A percentile compares a stretch with the other conserved stretches of the same genome.
These are phyloP conservation scores for Drosophila kurseongensis DNA, from an alignment of 1,140 invertebrate species.

Conservation along the genomic window DNA sequence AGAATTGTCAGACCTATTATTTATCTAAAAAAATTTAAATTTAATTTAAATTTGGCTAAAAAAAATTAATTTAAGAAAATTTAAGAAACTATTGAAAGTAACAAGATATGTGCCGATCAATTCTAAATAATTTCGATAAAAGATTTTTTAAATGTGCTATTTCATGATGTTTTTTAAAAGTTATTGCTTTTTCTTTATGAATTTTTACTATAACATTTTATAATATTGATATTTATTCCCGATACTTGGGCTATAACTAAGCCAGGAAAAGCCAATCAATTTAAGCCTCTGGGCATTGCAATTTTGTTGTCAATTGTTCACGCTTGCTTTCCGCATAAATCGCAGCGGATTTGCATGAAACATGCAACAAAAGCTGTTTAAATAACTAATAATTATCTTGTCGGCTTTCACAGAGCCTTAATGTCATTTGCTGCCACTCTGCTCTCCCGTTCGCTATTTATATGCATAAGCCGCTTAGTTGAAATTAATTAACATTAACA, in stretches of 20 bases:
- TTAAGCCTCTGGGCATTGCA: conserved; percentile 52
- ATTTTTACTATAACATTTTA: background rate
- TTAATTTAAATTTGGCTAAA: no score
- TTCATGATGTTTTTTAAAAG: no score
- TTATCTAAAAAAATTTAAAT: no score
- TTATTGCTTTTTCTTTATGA: background rate
- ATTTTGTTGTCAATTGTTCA: conserved; percentile 59
- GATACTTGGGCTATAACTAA: background rate
- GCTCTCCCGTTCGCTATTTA: conserved; percentile 56
- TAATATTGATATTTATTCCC: no score
- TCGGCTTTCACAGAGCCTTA: conserved; percentile 55
- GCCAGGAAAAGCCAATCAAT: conserved; percentile 49
- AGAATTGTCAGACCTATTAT: no score
- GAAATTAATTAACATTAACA: conserved; percentile 82
- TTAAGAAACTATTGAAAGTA: no score
- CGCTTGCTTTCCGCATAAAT: conserved; percentile 49
- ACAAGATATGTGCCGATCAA: no score
- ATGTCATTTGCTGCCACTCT: conserved; percentile 45
- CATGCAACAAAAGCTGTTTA: conserved; percentile 77
- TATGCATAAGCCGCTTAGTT: conserved; percentile 76
- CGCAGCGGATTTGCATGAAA: conserved; percentile 67
- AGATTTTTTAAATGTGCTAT: background rate
- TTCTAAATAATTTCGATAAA: no score
- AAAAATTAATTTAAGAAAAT: no score
- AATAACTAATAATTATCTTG: conserved; percentile 83